Percentiles rank a stretch among this genome's conserved stretches.
Conservation (phyloP, 64 coral and sea anemone species). For the Actinia equina region DNA sequence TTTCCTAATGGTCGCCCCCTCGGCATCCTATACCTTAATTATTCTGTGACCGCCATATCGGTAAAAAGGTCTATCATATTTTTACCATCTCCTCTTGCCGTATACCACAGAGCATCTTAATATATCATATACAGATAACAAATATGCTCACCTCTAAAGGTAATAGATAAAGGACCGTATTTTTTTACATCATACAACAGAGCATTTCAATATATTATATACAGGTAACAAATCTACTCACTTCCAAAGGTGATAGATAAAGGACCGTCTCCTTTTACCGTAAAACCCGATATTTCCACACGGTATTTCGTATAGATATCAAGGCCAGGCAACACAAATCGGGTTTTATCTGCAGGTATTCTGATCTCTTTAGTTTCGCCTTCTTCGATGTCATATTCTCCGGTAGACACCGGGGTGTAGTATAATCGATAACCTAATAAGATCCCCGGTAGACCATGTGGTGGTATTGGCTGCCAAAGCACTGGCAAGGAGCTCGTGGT, state of each 20-base stretch:
- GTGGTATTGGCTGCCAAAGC: conserved; percentile 32
- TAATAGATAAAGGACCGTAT: too few species aligned
- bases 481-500: conserved; percentile 64
- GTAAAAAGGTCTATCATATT: too few species aligned
- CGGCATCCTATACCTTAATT: too few species aligned
- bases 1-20: too few species aligned
- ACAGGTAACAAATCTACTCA: background rate
- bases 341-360: background rate
- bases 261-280: conserved; percentile 63
- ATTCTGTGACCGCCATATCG: too few species aligned
- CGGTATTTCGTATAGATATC: conserved; percentile 58
- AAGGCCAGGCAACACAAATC: conserved; percentile 39
- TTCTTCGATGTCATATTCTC: conserved; percentile 25
- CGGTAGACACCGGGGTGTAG: conserved; percentile 49
- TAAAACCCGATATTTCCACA: conserved; percentile 54
- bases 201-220: too few species aligned
- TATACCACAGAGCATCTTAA: too few species aligned
- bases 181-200: too few species aligned
- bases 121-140: too few species aligned
- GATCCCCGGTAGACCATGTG: conserved; percentile 30
- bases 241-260: conserved; percentile 59
- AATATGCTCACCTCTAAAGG: too few species aligned
- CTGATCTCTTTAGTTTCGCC: conserved; percentile 29
- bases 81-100: too few species aligned
- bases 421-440: conserved; percentile 59